Base-by-base conservation (phyloP, 2,888 invertebrate species). In the Prostheceraeus crozeri region DNA sequence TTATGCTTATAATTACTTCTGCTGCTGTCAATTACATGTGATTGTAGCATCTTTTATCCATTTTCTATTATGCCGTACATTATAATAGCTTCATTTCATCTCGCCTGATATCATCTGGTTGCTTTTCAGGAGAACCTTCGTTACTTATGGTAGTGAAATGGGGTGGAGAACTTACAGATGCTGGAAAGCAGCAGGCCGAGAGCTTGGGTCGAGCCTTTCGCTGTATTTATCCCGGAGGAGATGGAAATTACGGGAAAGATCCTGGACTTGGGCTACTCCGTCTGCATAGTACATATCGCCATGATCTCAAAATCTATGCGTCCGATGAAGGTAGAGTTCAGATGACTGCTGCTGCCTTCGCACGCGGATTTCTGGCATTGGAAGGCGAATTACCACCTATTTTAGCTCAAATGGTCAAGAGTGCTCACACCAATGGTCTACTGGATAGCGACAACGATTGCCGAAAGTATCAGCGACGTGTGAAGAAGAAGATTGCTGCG, bases 321-420 rank as follows among this genome's bases (percentile, higher is more conserved):
- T 94, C 94, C 0, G 98, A 99, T 76, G 98, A 99, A 76, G 98
- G 98, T 1, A 82, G 98, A 59, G 98, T 99, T 1, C 98, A 99
- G 78, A 98, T 98, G 94, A 99, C 98, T 0, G 98, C 98, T 0
- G 98, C 98, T 0, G 98, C 98, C 1, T 99, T 99, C 77, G 93
- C 98, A 27, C 61, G 80, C 80, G 98, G 98, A 0, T 80, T 99
- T 28, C 80, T 99, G 6, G 98, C 98, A 0, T 75, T 99, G 54
- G 98, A 99, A 76, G 98, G 98, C 0, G 96, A 99, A 77, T 80
- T 99, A 35, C 94, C 98, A 0, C 98, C 98, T 0, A 99, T 99
- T 73, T 79, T 99, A 48, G 96, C 96, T 53, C 98, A 98, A 78
- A 98, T 80, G 96, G 96, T 99, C 33, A 98, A 98, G 76, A 93